Evolutionary conservation across 2,797 vertebrate species (phyloP), one percentile per base, ranked within the genome.

Genomic region (Intellagama lesueurii): DNA sequence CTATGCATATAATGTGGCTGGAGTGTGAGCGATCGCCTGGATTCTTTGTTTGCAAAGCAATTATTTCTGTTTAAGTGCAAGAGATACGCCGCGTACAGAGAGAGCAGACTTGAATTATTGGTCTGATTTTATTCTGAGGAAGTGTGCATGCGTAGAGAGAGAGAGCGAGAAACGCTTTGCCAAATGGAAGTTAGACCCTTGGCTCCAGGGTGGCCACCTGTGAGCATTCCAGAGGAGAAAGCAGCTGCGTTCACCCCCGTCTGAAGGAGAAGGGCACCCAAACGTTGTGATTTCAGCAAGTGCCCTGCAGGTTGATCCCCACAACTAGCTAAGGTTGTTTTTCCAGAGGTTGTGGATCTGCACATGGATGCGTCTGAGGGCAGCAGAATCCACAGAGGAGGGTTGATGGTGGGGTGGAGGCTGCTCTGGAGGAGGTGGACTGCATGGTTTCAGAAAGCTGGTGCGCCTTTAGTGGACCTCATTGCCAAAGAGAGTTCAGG

Each of bases 181-280:
- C 82, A 92, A 92, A 92, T 95, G 92, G 94, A 94, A 95, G 95
- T 93, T 95, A 96, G 96, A 95, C 14, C 52, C 44, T 64, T 75
- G 24, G 19, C 30, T 11, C 14, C 1, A 7, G 76, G 40, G 32
- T 47, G 44, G 94, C 93, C 68, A 96, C 95, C 96, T 96, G 96
- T 96, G 96, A 95, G 95, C 97, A 97, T 97, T 97, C 97, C 96
- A 95, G 91, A 1, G 52, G 95, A 96, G 95, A 96, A 94, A 94
- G 95, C 96, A 97, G 97, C 97, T 96, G 96, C 96, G 40, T 24
- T 9, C 96, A 96, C 97, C 96, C 95, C 94, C 94, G 30, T 93
- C 92, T 91, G 96, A 94, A 93, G 89, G 93, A 90, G 89, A 82
- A 79, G 44, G 52, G 85, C 83, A 24, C 91, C 83, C 70, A 85